Conservation (phyloP, 2,888 invertebrate species). For the Cerceris ruficornis region DNA sequence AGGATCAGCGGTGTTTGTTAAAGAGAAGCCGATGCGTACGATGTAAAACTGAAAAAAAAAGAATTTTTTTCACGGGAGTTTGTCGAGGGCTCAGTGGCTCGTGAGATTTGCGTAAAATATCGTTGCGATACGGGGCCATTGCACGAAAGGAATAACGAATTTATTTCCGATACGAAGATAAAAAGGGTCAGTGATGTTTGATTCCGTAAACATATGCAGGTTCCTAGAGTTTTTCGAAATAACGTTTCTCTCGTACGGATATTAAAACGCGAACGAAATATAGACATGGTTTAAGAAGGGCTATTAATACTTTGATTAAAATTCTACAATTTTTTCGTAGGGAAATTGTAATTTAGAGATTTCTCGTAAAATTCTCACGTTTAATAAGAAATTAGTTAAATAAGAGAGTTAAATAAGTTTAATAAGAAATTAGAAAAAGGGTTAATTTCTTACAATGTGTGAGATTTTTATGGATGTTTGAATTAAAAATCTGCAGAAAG, state of each 20-base stretch:
- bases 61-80: background rate
- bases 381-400: too few relatives aligned
- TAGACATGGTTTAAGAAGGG: too few relatives aligned
- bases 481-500: too few relatives aligned
- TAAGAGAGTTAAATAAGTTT: too few relatives aligned
- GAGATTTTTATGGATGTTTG: too few relatives aligned
- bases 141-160: conserved; percentile 45
- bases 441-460: too few relatives aligned
- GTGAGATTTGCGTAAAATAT: background rate
- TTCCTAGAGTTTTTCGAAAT: background rate
- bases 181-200: background rate
- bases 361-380: too few relatives aligned
- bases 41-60: background rate
- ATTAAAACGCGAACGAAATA: too few relatives aligned
- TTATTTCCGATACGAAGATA: conserved; percentile 25
- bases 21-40: background rate
- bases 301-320: too few relatives aligned
- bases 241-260: background rate
- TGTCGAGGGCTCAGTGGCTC: background rate
- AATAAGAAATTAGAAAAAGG: too few relatives aligned
- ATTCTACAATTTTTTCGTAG: too few relatives aligned
- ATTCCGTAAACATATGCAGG: background rate
- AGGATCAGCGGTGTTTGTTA: background rate
- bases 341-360: too few relatives aligned
- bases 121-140: conserved; percentile 34